phyloP scores from a whole-genome alignment of 2,888 invertebrate species.

The Limnephilus lunatus region DNA sequence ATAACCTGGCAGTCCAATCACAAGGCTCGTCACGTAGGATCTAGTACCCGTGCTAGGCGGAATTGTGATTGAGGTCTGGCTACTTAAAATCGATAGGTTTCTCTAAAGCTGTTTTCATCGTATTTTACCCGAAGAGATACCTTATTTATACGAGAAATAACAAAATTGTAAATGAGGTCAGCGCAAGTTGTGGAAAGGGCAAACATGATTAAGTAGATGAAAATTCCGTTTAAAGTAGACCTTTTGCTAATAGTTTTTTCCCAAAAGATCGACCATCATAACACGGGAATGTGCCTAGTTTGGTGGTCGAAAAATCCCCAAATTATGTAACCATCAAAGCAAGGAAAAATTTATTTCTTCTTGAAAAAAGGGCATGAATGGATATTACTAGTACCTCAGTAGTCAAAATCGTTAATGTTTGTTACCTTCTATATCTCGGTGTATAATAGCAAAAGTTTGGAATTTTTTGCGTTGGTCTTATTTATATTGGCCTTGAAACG shows the following conservation, averaged over 20 bases:
- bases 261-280: too few relatives aligned
- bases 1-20: neutral
- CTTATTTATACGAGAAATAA: neutral
- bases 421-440: too few relatives aligned
- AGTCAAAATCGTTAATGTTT: too few relatives aligned
- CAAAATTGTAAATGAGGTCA: neutral
- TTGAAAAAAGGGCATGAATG: too few relatives aligned
- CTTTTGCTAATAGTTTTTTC: neutral
- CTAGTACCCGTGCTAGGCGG: neutral
- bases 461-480: too few relatives aligned
- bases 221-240: neutral
- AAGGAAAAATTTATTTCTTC: too few relatives aligned
- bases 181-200: neutral
- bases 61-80: constrained; percentile 22
- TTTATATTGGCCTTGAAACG: too few relatives aligned
- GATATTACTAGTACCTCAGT: too few relatives aligned
- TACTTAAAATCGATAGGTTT: constrained; percentile 22
- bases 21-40: constrained; percentile 4
- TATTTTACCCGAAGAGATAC: neutral
- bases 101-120: neutral
- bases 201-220: neutral
- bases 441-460: too few relatives aligned
- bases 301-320: too few relatives aligned
- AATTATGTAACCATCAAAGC: too few relatives aligned
- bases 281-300: too few relatives aligned